Percentiles rank a stretch among this genome's conserved stretches.
phyloP scores from a whole-genome alignment of 1,140 invertebrate species.

The Orchesella cincta region DNA sequence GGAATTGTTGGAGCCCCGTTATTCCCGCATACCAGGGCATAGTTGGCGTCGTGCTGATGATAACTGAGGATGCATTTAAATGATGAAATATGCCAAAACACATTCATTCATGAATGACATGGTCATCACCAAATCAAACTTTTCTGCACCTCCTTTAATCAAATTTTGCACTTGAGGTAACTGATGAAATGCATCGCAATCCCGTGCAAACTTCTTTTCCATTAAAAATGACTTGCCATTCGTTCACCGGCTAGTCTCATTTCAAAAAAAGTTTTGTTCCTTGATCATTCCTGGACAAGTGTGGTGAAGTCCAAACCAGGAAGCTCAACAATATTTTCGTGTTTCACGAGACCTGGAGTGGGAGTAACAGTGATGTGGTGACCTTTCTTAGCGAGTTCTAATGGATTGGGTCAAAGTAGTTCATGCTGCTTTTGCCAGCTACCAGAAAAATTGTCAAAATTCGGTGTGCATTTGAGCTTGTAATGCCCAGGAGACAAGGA shows the following conservation, averaged over 20 bases:
- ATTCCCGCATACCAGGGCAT: not conserved
- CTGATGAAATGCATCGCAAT: not conserved
- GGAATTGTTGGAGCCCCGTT: not conserved
- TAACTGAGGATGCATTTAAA: not conserved
- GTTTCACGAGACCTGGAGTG: not conserved
- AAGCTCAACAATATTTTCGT: not conserved
- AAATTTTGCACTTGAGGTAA: not conserved
- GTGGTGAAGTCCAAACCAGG: not conserved
- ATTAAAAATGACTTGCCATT: not conserved
- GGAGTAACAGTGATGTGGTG: not conserved
- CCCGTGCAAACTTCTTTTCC: not conserved
- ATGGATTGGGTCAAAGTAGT: slow-evolving; percentile 2
- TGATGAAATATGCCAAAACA: not conserved
- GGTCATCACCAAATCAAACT: slow-evolving; percentile 5
- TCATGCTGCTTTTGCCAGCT: not conserved
- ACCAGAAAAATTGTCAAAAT: not conserved
- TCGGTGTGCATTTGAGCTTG: not conserved
- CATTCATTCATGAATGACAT: slow-evolving; percentile 12
- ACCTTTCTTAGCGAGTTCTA: not conserved
- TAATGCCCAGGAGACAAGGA: too few relatives aligned
- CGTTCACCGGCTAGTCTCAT: not conserved
- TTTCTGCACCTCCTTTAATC: not conserved
- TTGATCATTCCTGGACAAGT: not conserved
- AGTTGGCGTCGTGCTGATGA: not conserved
- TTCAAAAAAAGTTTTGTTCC: not conserved